Percentiles rank a stretch among this genome's conserved stretches.
phyloP scores from a whole-genome alignment of 2,797 vertebrate genomes.

The Prionace glauca region DNA sequence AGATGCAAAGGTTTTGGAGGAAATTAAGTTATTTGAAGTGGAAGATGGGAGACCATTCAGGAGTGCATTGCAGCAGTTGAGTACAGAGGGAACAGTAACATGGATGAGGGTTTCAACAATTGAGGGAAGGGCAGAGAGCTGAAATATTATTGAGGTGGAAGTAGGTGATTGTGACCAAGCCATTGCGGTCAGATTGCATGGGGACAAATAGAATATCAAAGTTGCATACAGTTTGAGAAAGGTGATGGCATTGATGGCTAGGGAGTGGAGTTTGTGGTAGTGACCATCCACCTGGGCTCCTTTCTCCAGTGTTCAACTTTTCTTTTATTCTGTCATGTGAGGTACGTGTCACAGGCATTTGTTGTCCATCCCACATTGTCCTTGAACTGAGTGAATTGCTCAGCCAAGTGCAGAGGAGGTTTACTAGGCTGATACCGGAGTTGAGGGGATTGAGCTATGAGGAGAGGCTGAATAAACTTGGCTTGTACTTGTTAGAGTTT shows the following conservation, averaged over 20 bases:
- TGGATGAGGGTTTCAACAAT: not conserved
- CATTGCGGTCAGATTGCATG: too few species aligned
- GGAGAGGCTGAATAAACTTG: too few species aligned
- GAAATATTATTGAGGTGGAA: not conserved
- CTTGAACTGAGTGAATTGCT: not conserved
- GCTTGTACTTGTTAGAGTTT: too few species aligned
- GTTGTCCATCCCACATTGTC: not conserved
- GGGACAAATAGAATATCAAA: not conserved
- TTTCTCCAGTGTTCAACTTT: not conserved
- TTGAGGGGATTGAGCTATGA: too few species aligned
- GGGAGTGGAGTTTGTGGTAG: not conserved
- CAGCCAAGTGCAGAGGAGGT: too few species aligned
- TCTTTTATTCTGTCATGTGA: not conserved
- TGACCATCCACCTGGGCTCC: not conserved
- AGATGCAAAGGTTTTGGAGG: not conserved
- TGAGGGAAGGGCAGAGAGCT: not conserved
- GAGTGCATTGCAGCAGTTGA: not conserved
- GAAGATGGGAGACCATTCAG: not conserved
- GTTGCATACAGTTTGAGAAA: not conserved
- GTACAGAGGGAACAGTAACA: not conserved
- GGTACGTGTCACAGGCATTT: too few species aligned
- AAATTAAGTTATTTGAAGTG: not conserved
- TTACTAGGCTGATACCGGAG: too few species aligned
- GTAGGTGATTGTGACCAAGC: too few species aligned
- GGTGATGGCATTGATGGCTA: not conserved